A percentile compares a stretch with the other conserved stretches of the same genome.
Evolutionary conservation across 2,888 invertebrate species (phyloP).

Genomic region (Euphydryas editha): DNA sequence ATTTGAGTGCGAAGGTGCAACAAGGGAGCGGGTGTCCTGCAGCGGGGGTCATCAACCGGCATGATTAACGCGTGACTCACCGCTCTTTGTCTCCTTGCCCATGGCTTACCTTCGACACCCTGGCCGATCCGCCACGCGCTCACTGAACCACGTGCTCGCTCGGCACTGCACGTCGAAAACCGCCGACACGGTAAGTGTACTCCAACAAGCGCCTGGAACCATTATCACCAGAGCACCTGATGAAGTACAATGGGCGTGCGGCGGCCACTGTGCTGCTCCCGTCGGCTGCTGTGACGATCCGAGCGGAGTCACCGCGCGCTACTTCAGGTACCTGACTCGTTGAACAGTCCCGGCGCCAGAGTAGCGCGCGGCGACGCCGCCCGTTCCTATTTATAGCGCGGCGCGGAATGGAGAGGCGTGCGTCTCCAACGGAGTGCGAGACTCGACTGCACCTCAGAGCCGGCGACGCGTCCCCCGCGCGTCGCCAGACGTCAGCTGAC

Average conservation of each 20-base stretch:
- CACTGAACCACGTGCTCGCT: conserved; percentile 44
- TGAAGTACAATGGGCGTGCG: conserved; percentile 99
- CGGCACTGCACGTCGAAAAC: conserved; percentile 60
- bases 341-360: conserved; percentile 93
- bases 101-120: conserved; percentile 52
- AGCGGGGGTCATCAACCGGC: conserved; percentile 70
- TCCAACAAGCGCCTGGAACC: conserved; percentile 99
- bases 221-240: conserved; percentile 98
- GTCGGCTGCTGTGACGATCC: conserved; percentile 40
- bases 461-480: conserved; percentile 76
- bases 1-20: conserved; percentile 71
- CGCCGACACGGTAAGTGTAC: conserved; percentile 97
- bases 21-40: conserved; percentile 60
- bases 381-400: conserved; percentile 70
- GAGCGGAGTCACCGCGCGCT: conserved; percentile 93
- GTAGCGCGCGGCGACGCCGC: conserved; percentile 90
- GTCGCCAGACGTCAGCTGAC: conserved; percentile 83
- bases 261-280: conserved; percentile 76
- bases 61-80: conserved; percentile 71
- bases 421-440: conserved; percentile 64
- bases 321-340: conserved; percentile 99
- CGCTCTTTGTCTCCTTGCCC: conserved; percentile 68
- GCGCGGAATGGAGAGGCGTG: conserved; percentile 59
- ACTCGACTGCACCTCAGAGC: conserved; percentile 74
- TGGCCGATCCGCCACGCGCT: conserved; percentile 47